Evolutionary conservation across 2,113 vertebrate species (phyloP).

Genomic region (Zosterops borbonicus): DNA sequence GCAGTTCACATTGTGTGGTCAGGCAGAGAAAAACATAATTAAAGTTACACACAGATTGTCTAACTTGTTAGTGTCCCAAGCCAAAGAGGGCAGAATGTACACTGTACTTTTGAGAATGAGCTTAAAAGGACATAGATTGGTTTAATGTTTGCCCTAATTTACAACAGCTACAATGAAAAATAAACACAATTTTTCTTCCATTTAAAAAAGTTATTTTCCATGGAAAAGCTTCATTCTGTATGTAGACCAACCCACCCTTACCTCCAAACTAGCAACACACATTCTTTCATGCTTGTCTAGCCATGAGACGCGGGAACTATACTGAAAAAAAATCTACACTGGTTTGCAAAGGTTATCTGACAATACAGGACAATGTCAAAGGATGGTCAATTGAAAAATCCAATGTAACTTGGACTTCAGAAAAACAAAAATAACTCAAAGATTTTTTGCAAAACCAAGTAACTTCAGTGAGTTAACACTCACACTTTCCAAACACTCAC

Average conservation of each 20-base stretch:
- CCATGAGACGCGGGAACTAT: background rate
- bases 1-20: background rate
- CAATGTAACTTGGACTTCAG: background rate
- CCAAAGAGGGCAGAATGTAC: background rate
- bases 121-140: background rate
- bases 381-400: background rate
- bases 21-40: background rate
- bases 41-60: background rate
- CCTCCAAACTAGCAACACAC: background rate
- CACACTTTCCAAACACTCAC: background rate
- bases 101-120: background rate
- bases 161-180: background rate
- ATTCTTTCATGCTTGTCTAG: background rate
- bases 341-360: background rate
- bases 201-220: background rate
- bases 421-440: background rate
- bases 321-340: background rate
- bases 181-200: background rate
- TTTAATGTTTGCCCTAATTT: background rate
- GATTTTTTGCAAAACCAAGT: background rate
- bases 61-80: background rate
- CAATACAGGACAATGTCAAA: background rate
- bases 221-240: background rate
- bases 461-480: background rate
- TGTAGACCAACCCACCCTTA: background rate